Evolutionary conservation across 2,113 vertebrate species (phyloP).

Genomic region (Globicephala melas): DNA sequence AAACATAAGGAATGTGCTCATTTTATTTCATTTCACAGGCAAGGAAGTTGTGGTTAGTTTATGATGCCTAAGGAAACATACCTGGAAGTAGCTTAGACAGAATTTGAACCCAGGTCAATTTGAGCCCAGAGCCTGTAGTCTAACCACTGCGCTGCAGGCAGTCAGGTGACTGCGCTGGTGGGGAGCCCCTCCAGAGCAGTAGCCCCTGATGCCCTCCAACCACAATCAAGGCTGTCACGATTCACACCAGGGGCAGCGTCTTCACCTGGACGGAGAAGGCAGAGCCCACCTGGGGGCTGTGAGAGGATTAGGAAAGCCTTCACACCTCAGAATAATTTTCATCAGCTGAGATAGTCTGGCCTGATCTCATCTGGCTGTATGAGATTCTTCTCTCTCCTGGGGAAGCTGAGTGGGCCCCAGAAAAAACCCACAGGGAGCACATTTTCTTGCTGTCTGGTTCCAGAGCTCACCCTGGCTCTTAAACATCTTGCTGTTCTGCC

Average conservation of each 20-base stretch:
- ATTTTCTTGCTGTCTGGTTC: background rate
- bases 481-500: background rate
- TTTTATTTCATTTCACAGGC: background rate
- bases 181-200: background rate
- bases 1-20: background rate
- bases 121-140: background rate
- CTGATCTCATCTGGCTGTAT: background rate
- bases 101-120: background rate
- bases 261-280: background rate
- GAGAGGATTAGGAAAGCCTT: background rate
- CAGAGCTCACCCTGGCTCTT: background rate
- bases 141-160: background rate
- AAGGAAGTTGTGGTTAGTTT: background rate
- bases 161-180: rapidly evolving
- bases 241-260: background rate
- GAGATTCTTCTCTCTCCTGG: background rate
- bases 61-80: background rate
- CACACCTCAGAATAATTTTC: background rate
- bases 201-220: background rate
- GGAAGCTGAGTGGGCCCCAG: background rate
- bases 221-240: too few species aligned
- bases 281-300: too few species aligned
- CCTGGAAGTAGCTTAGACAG: background rate
- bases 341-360: background rate
- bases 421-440: background rate